Conservation (phyloP, 1,140 invertebrate species). For the Ooceraea biroi region DNA sequence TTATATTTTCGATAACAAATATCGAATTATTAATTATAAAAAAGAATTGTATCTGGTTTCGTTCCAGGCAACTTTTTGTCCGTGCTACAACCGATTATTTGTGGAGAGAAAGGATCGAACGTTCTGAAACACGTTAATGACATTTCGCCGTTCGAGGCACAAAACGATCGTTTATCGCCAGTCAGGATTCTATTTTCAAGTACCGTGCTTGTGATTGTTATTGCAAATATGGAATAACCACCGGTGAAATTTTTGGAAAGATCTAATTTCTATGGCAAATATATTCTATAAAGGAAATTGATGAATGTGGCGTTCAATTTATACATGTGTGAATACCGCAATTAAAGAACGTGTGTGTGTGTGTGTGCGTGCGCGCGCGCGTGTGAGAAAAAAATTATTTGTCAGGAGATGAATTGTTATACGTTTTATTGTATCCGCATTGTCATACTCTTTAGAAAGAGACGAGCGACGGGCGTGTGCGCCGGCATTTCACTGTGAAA, state of each 20-base stretch:
- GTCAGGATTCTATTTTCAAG: neutral
- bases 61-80: conserved; percentile 40
- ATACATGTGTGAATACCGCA: neutral
- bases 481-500: conserved; percentile 37
- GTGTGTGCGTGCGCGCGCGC: neutral
- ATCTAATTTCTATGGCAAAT: neutral
- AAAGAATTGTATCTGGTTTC: conserved; percentile 48
- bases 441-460: neutral
- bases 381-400: neutral
- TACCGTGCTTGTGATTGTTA: neutral
- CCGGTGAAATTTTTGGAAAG: neutral
- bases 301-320: neutral
- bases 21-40: conserved; percentile 60
- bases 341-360: conserved; percentile 23
- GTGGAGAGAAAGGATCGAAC: conserved; percentile 43
- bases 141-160: neutral
- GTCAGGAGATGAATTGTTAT: neutral
- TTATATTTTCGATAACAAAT: conserved; percentile 52
- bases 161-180: conserved; percentile 15
- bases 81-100: conserved; percentile 40
- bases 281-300: neutral
- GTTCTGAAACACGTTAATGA: conserved; percentile 5
- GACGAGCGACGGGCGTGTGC: neutral
- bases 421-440: conserved; percentile 13
- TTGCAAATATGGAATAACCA: neutral